These are phyloP conservation scores for Misgurnus anguillicaudatus DNA, from an alignment of 2,113 vertebrate species.

Conservation along the genomic window DNA sequence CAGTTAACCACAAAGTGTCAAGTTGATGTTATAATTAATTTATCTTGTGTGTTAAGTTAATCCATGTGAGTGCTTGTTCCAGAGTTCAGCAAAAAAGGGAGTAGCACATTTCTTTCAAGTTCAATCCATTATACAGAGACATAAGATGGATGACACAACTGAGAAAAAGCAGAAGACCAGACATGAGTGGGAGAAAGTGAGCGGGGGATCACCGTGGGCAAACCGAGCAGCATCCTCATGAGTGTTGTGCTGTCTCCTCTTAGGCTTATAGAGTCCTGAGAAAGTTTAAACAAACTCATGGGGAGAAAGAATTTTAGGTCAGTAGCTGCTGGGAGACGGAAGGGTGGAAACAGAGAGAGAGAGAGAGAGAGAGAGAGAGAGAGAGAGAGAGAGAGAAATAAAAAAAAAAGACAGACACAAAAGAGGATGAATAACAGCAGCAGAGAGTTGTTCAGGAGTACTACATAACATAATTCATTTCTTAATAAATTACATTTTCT, in stretches of 20 bases:
- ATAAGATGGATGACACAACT: background rate
- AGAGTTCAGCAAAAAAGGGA: no score
- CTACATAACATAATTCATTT: background rate
- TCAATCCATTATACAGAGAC: no score
- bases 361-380: conserved; percentile 64
- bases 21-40: no score
- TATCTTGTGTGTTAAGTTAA: no score
- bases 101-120: no score
- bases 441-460: background rate
- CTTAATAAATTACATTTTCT: no score
- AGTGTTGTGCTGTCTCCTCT: conserved; percentile 59
- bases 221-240: conserved; percentile 59
- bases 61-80: no score
- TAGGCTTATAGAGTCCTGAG: conserved; percentile 65
- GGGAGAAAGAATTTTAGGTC: conserved; percentile 50
- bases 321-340: conserved; percentile 56
- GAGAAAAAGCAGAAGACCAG: conserved; percentile 11
- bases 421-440: conserved; percentile 1
- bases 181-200: conserved; percentile 67
- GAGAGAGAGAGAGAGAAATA: background rate
- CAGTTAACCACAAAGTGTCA: no score
- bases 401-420: conserved; percentile 13
- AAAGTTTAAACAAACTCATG: conserved; percentile 74
- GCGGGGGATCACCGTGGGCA: conserved; percentile 61
- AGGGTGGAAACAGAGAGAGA: conserved; percentile 59